Evolutionary conservation across 2,113 vertebrate genomes (phyloP), one percentile per base, ranked within the genome.

Genomic region (Brachypodius melanocephalos): DNA sequence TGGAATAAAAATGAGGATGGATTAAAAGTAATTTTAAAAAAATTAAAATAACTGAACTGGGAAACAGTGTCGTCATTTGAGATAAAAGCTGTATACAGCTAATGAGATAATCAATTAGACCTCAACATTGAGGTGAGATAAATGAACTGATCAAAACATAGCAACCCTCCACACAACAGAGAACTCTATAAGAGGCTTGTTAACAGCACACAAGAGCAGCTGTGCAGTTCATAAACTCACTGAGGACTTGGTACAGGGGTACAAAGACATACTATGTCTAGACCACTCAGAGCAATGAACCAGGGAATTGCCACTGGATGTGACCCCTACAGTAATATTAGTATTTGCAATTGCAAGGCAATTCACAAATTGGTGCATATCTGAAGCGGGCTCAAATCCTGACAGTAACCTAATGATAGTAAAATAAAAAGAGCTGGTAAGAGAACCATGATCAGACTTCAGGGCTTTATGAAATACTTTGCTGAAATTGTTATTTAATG

Each of bases 121-220:
- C n/a, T 89, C 40, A 71, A 42, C 3, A 8, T 4, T 22, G n/a
- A 68, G 18, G 72, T 38, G 36, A 79, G 54, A 83, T 82, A 61
- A 91, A 89, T 13, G 26, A 43, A 68, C 26, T 78, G 21, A 82
- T 85, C 51, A 67, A 93, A 94, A 85, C 1, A 1, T 21, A 93
- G 21, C 46, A 85, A 63, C 49, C 16, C 19, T 75, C 32, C 42
- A 74, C 45, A 46, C 17, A 57, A 81, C 4, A 31, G 59, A 82
- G 83, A 85, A 52, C n/a, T 67, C n/a, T 10, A 7, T 42, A 43
- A 88, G 38, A 92, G 29, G 38, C 14, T 77, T 80, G 73, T 63
- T 89, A 82, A 76, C 46, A 68, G 80, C 68, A 69, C 55, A 65
- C 21, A 31, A 87, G 74, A 71, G 55, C 51, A 85, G 89, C 58